phyloP scores from a whole-genome alignment of 2,113 vertebrate species.

The Origma solitaria region DNA sequence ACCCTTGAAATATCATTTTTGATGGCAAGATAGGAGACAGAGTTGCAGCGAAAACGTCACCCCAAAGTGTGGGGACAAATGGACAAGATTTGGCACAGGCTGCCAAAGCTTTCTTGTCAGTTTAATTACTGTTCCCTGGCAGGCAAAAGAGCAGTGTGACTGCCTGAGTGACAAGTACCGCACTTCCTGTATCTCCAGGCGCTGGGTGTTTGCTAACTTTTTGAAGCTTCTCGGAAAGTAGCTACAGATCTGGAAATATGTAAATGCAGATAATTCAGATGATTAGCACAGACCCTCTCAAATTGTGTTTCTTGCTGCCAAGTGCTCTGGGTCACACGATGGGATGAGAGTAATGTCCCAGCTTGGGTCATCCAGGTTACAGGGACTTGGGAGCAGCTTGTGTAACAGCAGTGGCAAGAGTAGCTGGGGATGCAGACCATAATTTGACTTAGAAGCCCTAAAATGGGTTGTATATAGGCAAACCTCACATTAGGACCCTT shows the following conservation, averaged over 20 bases:
- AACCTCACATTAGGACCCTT: neutral
- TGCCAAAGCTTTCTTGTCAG: constrained; percentile 50
- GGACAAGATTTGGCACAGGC: constrained; percentile 26
- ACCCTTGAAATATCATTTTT: constrained; percentile 61
- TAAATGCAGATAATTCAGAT: constrained; percentile 13
- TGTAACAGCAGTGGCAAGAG: neutral
- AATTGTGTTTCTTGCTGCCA: neutral
- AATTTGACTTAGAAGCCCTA: neutral
- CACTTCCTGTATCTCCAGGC: constrained; percentile 45
- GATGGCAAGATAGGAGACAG: constrained; percentile 46
- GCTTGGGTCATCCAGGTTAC: neutral
- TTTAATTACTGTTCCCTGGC: constrained; percentile 49
- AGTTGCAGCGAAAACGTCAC: constrained; percentile 25
- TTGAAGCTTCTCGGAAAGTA: constrained; percentile 40
- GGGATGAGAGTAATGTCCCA: neutral
- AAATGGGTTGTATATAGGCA: fast-evolving
- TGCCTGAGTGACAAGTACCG: constrained; percentile 44
- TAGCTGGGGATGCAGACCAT: neutral
- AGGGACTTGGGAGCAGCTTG: neutral
- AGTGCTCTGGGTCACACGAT: neutral
- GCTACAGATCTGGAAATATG: constrained; percentile 29
- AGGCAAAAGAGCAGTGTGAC: constrained; percentile 51
- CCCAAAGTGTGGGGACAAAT: constrained; percentile 49
- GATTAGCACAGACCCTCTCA: neutral
- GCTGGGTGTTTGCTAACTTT: constrained; percentile 40